Evolutionary conservation across 2,888 invertebrate genomes (phyloP).

Genomic region (Diarsia mendica): DNA sequence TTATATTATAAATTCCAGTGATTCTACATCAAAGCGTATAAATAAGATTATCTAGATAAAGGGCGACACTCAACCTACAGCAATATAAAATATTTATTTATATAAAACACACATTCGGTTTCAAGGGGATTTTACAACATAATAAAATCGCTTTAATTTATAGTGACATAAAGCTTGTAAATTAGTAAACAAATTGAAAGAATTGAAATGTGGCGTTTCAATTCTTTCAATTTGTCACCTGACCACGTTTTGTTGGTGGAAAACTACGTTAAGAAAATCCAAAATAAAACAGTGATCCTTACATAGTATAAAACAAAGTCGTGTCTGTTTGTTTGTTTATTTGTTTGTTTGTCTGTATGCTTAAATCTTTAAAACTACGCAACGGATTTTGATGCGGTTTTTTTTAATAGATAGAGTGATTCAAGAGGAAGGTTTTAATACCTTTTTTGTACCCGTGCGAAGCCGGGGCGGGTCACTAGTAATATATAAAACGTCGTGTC

Average conservation of each 20-base stretch:
- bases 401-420: too few relatives aligned
- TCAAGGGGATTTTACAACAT: slow-evolving; percentile 25
- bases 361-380: too few relatives aligned
- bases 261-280: slow-evolving; percentile 35
- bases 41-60: slow-evolving; percentile 12
- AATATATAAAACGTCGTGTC: slow-evolving; percentile 11
- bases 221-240: slow-evolving; percentile 60
- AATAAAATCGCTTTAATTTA: slow-evolving; percentile 46
- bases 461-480: too few relatives aligned
- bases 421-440: too few relatives aligned
- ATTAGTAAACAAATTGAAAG: too few relatives aligned
- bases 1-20: neutral
- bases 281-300: too few relatives aligned
- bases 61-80: slow-evolving; percentile 14
- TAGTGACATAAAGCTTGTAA: slow-evolving; percentile 50
- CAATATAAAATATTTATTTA: slow-evolving; percentile 16
- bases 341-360: too few relatives aligned
- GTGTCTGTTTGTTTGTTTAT: too few relatives aligned
- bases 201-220: slow-evolving; percentile 38
- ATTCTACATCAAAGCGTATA: slow-evolving; percentile 18
- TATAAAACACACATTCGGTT: slow-evolving; percentile 8
- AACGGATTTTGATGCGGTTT: too few relatives aligned
- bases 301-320: too few relatives aligned
- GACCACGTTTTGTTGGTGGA: slow-evolving; percentile 48
- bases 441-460: too few relatives aligned